phyloP scores from a whole-genome alignment of 2,113 vertebrate genomes.

The Synchiropus splendidus region DNA sequence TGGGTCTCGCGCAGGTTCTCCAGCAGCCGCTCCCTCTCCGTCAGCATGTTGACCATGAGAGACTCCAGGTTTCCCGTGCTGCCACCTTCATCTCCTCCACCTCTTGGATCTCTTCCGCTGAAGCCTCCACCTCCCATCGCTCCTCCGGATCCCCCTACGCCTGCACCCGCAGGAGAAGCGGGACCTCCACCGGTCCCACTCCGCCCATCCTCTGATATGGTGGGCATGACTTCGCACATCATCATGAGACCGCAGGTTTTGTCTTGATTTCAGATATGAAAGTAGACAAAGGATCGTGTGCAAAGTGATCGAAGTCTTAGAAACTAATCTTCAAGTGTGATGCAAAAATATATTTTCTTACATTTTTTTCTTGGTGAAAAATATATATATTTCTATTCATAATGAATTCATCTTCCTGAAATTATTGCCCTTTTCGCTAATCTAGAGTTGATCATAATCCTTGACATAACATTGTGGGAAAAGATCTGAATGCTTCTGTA shows the following conservation, averaged over 20 bases:
- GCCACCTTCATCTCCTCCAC: slow-evolving; percentile 75
- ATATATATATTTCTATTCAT: slow-evolving; percentile 29
- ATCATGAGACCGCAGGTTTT: slow-evolving; percentile 68
- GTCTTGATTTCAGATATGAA: slow-evolving; percentile 19
- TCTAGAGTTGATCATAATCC: no score
- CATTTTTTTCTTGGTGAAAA: slow-evolving; percentile 38
- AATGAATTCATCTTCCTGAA: no score
- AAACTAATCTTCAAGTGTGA: slow-evolving; percentile 12
- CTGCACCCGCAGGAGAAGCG: slow-evolving; percentile 56
- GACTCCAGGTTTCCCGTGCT: slow-evolving; percentile 89
- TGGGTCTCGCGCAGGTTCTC: slow-evolving; percentile 91
- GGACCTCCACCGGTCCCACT: slow-evolving; percentile 71
- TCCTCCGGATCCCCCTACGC: slow-evolving; percentile 46
- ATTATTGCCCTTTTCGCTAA: no score
- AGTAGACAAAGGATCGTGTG: slow-evolving; percentile 33
- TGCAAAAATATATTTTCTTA: slow-evolving; percentile 54
- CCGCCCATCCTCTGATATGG: slow-evolving; percentile 89
- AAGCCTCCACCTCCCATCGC: slow-evolving; percentile 56
- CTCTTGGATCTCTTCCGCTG: slow-evolving; percentile 42
- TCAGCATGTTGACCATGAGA: slow-evolving; percentile 96
- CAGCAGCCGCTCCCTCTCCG: slow-evolving; percentile 84
- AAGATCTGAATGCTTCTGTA: slow-evolving; percentile 27
- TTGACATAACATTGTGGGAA: slow-evolving; percentile 5
- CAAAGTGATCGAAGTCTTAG: slow-evolving; percentile 11
- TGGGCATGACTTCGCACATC: slow-evolving; percentile 97